Conservation (phyloP, 2,888 invertebrate species). For the Leuctra nigra region DNA sequence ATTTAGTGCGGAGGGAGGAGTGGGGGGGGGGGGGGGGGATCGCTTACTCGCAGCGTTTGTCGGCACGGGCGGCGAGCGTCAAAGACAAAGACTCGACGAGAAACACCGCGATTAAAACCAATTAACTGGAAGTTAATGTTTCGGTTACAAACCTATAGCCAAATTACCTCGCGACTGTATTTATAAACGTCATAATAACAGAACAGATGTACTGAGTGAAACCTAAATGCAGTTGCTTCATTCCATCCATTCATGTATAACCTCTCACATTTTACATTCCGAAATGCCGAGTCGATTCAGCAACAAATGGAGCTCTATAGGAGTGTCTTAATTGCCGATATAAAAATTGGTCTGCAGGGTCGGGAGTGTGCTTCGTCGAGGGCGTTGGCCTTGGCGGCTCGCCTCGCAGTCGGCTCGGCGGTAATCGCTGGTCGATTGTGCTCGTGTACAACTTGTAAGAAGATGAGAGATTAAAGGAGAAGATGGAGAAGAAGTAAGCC, state of each 20-base stretch:
- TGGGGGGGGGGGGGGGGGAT: slow-evolving; percentile 6
- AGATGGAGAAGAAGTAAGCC: too few relatives aligned
- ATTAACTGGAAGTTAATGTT: slow-evolving; percentile 28
- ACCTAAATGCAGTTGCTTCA: not conserved
- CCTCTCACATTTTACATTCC: too few relatives aligned
- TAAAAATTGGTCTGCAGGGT: too few relatives aligned
- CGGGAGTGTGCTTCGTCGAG: too few relatives aligned
- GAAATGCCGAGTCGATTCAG: too few relatives aligned
- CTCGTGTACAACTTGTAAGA: too few relatives aligned
- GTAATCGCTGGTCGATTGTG: too few relatives aligned
- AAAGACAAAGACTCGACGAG: slow-evolving; percentile 23
- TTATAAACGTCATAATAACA: slow-evolving; percentile 1
- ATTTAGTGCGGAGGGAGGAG: not conserved
- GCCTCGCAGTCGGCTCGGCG: too few relatives aligned
- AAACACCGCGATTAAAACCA: slow-evolving; percentile 28
- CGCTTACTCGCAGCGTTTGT: slow-evolving; percentile 13
- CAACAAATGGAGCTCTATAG: too few relatives aligned
- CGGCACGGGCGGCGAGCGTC: slow-evolving; percentile 24
- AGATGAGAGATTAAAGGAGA: too few relatives aligned
- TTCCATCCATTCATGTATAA: too few relatives aligned
- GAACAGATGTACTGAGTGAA: not conserved
- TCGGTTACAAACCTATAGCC: slow-evolving; percentile 23
- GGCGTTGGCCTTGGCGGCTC: slow-evolving; percentile 12
- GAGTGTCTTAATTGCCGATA: too few relatives aligned
- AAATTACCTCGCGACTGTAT: slow-evolving; percentile 19